These are phyloP conservation scores for Babyrousa celebensis DNA, from an alignment of 2,797 vertebrate genomes.

Conservation along the genomic window DNA sequence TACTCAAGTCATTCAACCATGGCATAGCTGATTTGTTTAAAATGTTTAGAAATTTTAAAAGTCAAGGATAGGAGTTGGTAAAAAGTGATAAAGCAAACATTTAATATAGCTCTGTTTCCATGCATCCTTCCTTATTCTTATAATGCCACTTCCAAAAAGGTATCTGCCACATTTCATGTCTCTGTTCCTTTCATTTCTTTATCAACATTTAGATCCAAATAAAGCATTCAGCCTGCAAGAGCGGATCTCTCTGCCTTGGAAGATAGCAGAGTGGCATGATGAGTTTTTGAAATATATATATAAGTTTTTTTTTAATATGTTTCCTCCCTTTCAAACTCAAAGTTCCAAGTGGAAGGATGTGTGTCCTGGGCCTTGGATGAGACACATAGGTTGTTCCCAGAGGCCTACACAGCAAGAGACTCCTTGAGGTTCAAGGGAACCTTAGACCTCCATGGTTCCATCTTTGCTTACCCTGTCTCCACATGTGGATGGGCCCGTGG, in stretches of 20 bases:
- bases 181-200: constrained; percentile 37
- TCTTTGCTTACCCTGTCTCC: background rate
- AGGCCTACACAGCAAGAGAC: fast-evolving
- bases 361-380: background rate
- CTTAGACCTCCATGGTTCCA: background rate
- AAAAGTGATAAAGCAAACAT: constrained; percentile 9
- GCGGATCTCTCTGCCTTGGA: background rate
- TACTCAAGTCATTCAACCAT: constrained; percentile 53
- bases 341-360: background rate
- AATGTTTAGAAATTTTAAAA: constrained; percentile 48
- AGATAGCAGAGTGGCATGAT: background rate
- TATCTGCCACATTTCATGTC: background rate
- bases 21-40: constrained; percentile 42
- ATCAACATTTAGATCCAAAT: constrained; percentile 42
- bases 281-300: background rate
- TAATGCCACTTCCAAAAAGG: background rate
- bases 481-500: background rate
- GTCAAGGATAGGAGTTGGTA: background rate
- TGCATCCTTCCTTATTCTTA: background rate
- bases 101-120: constrained; percentile 25
- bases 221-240: background rate
- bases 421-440: background rate
- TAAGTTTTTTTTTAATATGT: background rate
- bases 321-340: background rate
- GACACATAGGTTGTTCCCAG: background rate